A percentile compares a stretch with the other conserved stretches of the same genome.
These are phyloP conservation scores for Littorina saxatilis DNA, from an alignment of 1,140 invertebrate species.

Conservation along the genomic window DNA sequence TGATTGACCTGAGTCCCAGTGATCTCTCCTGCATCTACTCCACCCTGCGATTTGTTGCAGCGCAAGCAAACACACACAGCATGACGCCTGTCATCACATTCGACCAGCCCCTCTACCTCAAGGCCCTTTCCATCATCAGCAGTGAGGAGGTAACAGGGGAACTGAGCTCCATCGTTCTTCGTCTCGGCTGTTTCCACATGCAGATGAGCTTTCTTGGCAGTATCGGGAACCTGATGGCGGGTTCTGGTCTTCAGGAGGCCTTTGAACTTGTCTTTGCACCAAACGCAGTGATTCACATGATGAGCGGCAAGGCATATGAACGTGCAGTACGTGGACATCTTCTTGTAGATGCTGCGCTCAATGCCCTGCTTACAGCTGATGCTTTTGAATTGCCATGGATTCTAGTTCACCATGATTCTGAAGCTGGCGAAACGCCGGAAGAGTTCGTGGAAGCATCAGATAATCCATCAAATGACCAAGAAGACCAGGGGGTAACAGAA, in stretches of 20 bases:
- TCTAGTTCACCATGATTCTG: background rate
- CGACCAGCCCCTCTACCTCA: constrained; percentile 62
- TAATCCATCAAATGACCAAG: background rate
- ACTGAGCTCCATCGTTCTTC: constrained; percentile 45
- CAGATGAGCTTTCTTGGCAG: constrained; percentile 55
- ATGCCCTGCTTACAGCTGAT: constrained; percentile 21
- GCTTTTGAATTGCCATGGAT: background rate
- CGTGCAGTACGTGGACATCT: constrained; percentile 74
- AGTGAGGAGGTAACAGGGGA: constrained; percentile 38
- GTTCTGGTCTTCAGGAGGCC: constrained; percentile 51
- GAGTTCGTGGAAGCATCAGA: background rate
- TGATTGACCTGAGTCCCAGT: constrained; percentile 62
- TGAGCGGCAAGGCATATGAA: constrained; percentile 72
- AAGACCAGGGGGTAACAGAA: background rate
- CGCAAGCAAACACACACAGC: constrained; percentile 40
- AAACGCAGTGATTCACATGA: constrained; percentile 70
- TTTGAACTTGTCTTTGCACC: constrained; percentile 56
- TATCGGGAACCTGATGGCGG: constrained; percentile 47
- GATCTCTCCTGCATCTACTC: constrained; percentile 62
- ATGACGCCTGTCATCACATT: constrained; percentile 59
- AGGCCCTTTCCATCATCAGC: constrained; percentile 46
- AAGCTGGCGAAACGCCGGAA: too few relatives aligned
- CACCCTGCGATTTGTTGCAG: constrained; percentile 57
- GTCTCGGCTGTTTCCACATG: constrained; percentile 56
- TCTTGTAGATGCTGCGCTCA: constrained; percentile 52